phyloP scores from a whole-genome alignment of 2,113 vertebrate species.

The Lepus americanus region DNA sequence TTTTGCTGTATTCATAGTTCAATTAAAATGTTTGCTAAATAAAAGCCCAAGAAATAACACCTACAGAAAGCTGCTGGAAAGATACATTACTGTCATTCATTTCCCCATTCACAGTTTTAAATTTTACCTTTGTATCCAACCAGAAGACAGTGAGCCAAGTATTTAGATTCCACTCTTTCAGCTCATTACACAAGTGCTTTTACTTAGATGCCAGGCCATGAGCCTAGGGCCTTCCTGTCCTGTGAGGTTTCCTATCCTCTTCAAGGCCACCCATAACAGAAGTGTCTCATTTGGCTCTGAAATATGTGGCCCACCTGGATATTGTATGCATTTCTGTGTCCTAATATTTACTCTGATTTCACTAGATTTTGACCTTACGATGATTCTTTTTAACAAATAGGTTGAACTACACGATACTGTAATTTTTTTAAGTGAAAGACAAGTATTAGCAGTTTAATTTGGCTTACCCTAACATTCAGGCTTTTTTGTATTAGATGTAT shows the following conservation, averaged over 20 bases:
- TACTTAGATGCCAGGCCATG: not conserved
- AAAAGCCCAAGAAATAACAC: not conserved
- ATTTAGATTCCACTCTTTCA: not conserved
- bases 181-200: not conserved
- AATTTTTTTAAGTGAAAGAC: slow-evolving; percentile 38
- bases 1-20: slow-evolving; percentile 22
- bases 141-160: not conserved
- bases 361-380: slow-evolving; percentile 15
- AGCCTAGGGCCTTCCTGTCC: not conserved
- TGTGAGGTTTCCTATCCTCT: not conserved
- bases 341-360: slow-evolving; percentile 30
- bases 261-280: not conserved
- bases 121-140: slow-evolving; percentile 12
- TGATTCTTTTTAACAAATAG: slow-evolving; percentile 43
- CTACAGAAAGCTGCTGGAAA: not conserved
- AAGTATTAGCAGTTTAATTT: slow-evolving; percentile 11
- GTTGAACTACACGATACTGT: not conserved
- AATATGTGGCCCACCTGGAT: not conserved
- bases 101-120: not conserved
- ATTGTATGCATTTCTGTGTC: not conserved
- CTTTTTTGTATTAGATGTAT: slow-evolving; percentile 30
- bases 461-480: slow-evolving; percentile 14
- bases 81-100: not conserved
- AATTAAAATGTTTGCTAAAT: slow-evolving; percentile 52
- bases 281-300: not conserved